A percentile compares a stretch with the other conserved stretches of the same genome.
These are phyloP conservation scores for Lithophane ornitopus DNA, from an alignment of 2,888 invertebrate genomes.

Conservation along the genomic window DNA sequence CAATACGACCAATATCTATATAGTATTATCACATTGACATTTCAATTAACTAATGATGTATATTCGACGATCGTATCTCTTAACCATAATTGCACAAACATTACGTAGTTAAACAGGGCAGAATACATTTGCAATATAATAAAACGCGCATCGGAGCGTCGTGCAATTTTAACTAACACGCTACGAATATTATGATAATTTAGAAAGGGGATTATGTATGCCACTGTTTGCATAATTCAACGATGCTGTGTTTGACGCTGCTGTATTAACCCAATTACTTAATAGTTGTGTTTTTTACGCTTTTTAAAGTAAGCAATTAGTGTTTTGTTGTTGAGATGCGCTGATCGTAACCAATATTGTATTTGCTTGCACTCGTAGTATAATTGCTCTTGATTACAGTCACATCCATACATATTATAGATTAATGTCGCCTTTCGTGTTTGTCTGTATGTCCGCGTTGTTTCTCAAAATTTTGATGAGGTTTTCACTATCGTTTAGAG, in stretches of 20 bases:
- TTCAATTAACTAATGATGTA: constrained; percentile 53
- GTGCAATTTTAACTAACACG: constrained; percentile 64
- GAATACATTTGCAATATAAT: constrained; percentile 62
- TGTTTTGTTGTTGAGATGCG: constrained; percentile 5
- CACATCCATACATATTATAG: too few relatives aligned
- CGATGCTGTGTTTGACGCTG: constrained; percentile 49
- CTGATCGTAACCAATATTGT: too few relatives aligned
- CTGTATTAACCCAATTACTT: constrained; percentile 55
- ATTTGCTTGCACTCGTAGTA: background rate
- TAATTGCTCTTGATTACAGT: background rate
- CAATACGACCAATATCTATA: constrained; percentile 24
- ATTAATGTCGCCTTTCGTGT: too few relatives aligned
- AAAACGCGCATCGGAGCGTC: constrained; percentile 53
- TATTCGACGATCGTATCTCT: constrained; percentile 48
- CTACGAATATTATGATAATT: constrained; percentile 66
- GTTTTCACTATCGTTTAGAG: too few relatives aligned
- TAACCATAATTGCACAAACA: constrained; percentile 51
- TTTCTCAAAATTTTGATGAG: too few relatives aligned
- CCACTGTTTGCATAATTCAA: constrained; percentile 63
- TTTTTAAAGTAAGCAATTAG: constrained; percentile 15
- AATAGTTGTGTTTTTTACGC: constrained; percentile 38
- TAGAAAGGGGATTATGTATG: constrained; percentile 60
- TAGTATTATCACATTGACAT: constrained; percentile 47
- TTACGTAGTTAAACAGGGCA: constrained; percentile 39
- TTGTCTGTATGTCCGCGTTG: too few relatives aligned